phyloP scores from a whole-genome alignment of 1,140 invertebrate genomes.

The Heterodera carotae region DNA sequence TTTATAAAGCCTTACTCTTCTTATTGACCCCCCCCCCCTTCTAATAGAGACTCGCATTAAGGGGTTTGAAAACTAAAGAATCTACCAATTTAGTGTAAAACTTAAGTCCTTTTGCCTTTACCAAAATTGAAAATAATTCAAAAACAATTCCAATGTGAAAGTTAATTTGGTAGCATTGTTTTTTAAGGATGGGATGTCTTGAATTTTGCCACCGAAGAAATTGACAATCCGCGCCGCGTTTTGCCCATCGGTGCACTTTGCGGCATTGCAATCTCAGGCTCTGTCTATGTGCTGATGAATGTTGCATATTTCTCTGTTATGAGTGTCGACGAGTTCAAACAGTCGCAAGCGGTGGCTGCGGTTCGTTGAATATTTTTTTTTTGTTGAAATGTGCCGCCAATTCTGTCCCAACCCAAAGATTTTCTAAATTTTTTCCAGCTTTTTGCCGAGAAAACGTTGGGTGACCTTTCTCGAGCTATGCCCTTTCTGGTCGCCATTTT shows the following conservation, averaged over 20 bases:
- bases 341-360: conserved; percentile 46
- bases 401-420: no score
- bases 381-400: no score
- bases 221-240: conserved; percentile 53
- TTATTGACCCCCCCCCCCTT: no score
- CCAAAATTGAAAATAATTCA: no score
- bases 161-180: conserved; percentile 35
- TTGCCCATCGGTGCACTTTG: conserved; percentile 51
- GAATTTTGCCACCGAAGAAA: conserved; percentile 55
- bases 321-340: conserved; percentile 47
- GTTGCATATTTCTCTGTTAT: conserved; percentile 56
- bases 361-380: conserved; percentile 28
- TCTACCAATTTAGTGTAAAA: no score
- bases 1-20: no score
- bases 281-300: conserved; percentile 54
- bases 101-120: no score
- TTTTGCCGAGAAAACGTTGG: conserved; percentile 51
- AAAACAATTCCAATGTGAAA: not conserved
- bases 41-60: no score
- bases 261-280: conserved; percentile 49
- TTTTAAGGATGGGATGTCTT: conserved; percentile 60
- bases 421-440: conserved; percentile 31
- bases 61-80: no score
- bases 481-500: conserved; percentile 59
- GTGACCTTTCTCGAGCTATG: conserved; percentile 48